Percentiles rank a stretch among this genome's conserved stretches.
Evolutionary conservation across 2,113 vertebrate species (phyloP).

Genomic region (Fregetta grallaria): DNA sequence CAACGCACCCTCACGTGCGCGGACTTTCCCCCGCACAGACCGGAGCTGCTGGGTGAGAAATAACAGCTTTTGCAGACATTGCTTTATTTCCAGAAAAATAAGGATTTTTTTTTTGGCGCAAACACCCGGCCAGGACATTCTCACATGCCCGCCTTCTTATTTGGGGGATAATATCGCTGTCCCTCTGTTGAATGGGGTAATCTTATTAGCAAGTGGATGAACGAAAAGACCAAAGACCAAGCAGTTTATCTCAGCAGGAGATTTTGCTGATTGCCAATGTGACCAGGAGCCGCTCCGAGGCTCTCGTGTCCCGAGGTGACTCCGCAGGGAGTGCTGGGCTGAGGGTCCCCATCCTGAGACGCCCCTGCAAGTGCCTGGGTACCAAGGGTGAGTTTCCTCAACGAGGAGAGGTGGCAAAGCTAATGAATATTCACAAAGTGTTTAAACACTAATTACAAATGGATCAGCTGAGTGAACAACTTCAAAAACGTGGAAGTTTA

Average conservation of each 20-base stretch:
- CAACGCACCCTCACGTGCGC: accelerated
- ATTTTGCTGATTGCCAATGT: neutral
- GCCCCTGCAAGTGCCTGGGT: neutral
- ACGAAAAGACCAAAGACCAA: neutral
- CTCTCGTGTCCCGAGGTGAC: accelerated
- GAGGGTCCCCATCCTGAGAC: neutral
- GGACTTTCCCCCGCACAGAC: no score
- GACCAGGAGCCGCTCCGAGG: neutral
- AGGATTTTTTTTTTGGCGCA: accelerated
- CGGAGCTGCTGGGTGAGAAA: neutral
- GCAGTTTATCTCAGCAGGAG: neutral
- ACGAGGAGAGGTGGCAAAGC: neutral
- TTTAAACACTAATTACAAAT: neutral
- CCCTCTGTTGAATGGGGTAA: neutral
- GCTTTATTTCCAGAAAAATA: neutral
- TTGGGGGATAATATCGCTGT: neutral
- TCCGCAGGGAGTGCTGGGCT: accelerated
- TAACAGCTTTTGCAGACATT: neutral
- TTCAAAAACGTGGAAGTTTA: neutral
- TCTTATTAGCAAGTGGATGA: neutral
- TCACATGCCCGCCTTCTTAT: accelerated
- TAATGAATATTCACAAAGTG: neutral
- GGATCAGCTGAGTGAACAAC: neutral
- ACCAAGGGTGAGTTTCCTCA: neutral
- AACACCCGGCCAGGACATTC: accelerated